These are phyloP conservation scores for Zoanthus solanderi DNA, from an alignment of 92 coral and sea anemone genomes.

Conservation along the genomic window DNA sequence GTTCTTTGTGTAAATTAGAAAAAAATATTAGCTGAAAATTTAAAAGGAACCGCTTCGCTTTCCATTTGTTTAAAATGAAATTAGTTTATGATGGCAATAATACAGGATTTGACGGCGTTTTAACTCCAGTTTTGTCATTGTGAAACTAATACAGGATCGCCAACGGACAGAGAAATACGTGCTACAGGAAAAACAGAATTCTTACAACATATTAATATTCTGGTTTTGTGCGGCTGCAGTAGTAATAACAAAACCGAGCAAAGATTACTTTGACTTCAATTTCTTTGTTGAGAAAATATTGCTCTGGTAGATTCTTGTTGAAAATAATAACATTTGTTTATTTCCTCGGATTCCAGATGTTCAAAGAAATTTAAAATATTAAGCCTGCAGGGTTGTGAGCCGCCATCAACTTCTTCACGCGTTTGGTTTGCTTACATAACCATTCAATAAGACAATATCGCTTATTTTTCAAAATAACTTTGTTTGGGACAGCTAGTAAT, in stretches of 20 bases:
- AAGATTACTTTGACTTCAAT: background rate
- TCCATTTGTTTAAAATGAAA: slow-evolving; percentile 19
- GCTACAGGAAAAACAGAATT: background rate
- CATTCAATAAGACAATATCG: background rate
- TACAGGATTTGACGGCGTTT: background rate
- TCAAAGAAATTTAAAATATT: background rate
- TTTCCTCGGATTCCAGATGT: slow-evolving; percentile 36
- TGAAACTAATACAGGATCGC: background rate
- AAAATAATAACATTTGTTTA: slow-evolving; percentile 24
- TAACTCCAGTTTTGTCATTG: background rate
- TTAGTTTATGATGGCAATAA: background rate
- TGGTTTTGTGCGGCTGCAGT: background rate
- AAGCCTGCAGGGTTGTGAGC: background rate
- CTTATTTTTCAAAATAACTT: slow-evolving; percentile 11
- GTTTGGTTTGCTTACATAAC: background rate
- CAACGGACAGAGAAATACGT: background rate
- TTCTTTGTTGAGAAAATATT: background rate
- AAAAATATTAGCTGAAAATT: slow-evolving; percentile 11
- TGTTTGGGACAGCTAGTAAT: slow-evolving; percentile 2
- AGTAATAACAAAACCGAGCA: background rate
- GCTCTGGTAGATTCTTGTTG: background rate
- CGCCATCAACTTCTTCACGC: background rate
- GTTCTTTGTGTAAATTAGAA: slow-evolving; percentile 18
- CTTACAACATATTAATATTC: background rate
- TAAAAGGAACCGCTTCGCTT: slow-evolving; percentile 38